Conservation (phyloP, 1,140 invertebrate species). For the Drusus annulatus region DNA sequence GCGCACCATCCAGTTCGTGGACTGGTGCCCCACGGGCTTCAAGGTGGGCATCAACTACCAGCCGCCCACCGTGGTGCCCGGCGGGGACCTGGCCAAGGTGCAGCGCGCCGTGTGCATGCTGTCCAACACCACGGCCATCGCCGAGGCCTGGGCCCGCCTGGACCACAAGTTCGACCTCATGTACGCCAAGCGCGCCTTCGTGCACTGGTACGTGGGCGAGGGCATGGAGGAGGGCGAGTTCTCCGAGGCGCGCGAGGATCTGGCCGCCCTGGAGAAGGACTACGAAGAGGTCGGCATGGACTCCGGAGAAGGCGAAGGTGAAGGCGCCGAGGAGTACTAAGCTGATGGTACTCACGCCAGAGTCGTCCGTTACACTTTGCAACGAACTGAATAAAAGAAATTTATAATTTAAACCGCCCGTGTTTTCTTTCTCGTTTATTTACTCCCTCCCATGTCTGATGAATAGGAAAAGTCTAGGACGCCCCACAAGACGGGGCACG, state of each 20-base stretch:
- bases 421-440: neutral
- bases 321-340: slow-evolving; percentile 79
- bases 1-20: slow-evolving; percentile 89
- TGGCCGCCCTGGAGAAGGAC: slow-evolving; percentile 88
- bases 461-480: no score
- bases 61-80: slow-evolving; percentile 86
- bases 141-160: slow-evolving; percentile 83
- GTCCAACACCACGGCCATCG: slow-evolving; percentile 88
- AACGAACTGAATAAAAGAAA: slow-evolving; percentile 3
- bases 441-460: neutral
- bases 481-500: no score
- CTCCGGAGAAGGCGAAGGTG: slow-evolving; percentile 80
- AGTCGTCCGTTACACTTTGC: neutral
- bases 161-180: slow-evolving; percentile 89
- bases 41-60: slow-evolving; percentile 88
- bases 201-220: slow-evolving; percentile 90
- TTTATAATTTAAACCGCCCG: neutral
- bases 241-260: slow-evolving; percentile 88
- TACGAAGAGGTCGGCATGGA: slow-evolving; percentile 88
- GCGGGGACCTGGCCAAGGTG: slow-evolving; percentile 84
- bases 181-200: slow-evolving; percentile 89
- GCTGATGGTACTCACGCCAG: neutral
- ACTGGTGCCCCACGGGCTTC: slow-evolving; percentile 93
- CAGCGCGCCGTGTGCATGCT: slow-evolving; percentile 84
- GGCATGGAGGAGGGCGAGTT: slow-evolving; percentile 92